Conservation (phyloP, 2,113 vertebrate genomes). For the Hippocampus comes region DNA sequence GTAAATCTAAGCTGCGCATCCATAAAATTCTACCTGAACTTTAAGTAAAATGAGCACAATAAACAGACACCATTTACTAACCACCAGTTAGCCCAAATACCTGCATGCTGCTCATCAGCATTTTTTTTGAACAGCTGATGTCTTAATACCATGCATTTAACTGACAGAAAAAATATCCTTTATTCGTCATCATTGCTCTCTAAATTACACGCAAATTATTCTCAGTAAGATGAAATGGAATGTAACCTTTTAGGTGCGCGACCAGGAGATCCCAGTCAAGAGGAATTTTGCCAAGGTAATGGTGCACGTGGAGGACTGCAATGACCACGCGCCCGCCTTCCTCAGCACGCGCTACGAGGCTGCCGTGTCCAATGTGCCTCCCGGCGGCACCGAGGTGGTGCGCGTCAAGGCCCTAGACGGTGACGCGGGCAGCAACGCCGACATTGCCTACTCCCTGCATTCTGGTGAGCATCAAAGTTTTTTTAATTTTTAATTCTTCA, state of each 20-base stretch:
- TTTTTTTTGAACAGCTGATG: not conserved
- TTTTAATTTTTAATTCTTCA: not conserved
- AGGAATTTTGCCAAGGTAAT: slow-evolving; percentile 86
- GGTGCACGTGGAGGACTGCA: slow-evolving; percentile 81
- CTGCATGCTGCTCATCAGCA: no score
- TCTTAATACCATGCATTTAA: not conserved
- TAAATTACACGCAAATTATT: not conserved
- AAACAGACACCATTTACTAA: no score
- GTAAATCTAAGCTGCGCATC: no score
- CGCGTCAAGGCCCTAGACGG: slow-evolving; percentile 85
- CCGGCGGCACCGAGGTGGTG: slow-evolving; percentile 77
- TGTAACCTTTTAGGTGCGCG: slow-evolving; percentile 78
- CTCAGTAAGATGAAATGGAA: not conserved
- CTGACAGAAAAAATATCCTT: no score
- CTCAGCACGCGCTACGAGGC: slow-evolving; percentile 78
- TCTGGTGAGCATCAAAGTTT: slow-evolving; percentile 73
- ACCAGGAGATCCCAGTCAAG: slow-evolving; percentile 92
- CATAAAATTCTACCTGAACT: no score
- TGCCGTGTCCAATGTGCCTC: slow-evolving; percentile 69
- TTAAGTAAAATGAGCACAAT: no score
- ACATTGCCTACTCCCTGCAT: slow-evolving; percentile 85
- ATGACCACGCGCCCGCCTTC: slow-evolving; percentile 85
- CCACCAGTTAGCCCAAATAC: no score
- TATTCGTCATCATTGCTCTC: not conserved
- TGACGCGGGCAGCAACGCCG: slow-evolving; percentile 84